A percentile compares a stretch with the other conserved stretches of the same genome.
These are phyloP conservation scores for Pogonognathellus flavescens DNA, from an alignment of 1,140 invertebrate species.

Conservation along the genomic window DNA sequence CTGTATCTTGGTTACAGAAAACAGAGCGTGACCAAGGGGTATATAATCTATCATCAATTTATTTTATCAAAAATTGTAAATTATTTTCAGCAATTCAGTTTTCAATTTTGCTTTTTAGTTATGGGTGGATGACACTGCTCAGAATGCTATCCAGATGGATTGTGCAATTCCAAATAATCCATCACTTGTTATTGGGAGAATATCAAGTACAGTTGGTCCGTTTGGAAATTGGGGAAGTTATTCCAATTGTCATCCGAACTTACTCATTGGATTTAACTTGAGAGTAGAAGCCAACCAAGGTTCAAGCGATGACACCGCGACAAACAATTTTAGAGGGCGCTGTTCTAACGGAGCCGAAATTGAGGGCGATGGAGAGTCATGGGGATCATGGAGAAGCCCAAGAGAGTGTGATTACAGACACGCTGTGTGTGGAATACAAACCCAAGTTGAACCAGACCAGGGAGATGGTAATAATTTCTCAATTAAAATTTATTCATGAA, in stretches of 20 bases:
- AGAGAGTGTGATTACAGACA: too few species aligned
- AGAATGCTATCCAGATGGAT: not conserved
- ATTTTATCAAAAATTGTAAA: too few species aligned
- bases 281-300: slow-evolving; percentile 1
- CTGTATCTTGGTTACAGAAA: not conserved
- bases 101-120: not conserved
- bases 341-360: not conserved
- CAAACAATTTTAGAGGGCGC: too few species aligned
- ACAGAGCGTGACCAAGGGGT: not conserved
- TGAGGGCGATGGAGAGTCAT: not conserved
- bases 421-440: slow-evolving; percentile 51
- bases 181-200: not conserved
- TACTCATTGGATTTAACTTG: slow-evolving; percentile 48
- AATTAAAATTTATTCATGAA: too few species aligned
- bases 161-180: not conserved
- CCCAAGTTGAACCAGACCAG: too few species aligned
- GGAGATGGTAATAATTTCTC: too few species aligned
- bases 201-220: not conserved
- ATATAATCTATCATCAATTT: not conserved
- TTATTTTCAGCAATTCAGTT: not conserved
- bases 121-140: not conserved
- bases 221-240: slow-evolving; percentile 27
- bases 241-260: not conserved
- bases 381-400: slow-evolving; percentile 50
- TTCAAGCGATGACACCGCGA: slow-evolving; percentile 39